Base-by-base conservation (phyloP, 2,113 vertebrate species). In the Lethenteron reissneri region DNA sequence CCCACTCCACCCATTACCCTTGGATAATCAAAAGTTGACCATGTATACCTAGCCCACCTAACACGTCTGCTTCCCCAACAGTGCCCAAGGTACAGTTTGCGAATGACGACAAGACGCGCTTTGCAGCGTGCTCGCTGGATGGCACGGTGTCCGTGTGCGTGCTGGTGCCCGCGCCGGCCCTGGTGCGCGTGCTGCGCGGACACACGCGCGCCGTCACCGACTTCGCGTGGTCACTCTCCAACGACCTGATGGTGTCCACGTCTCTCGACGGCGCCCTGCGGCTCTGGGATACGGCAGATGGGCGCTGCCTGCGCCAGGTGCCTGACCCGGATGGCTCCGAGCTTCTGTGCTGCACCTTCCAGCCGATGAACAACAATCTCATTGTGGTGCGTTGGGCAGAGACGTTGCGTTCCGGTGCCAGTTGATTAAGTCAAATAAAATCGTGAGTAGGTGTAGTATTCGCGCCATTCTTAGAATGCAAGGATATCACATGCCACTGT, bases 341-440 rank as follows among this genome's bases (percentile, higher is more conserved):
- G 73, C 79, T 95, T 74, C 85, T 95, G 8, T 95, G 90, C 83
- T 95, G 91, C 75, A 89, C 86, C 15, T 96, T 96, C 78, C 91
- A 96, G 78, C 91, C 90, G 0, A 88, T 95, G 82, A 96, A 96
- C 75, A 96, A 95, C 78, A 92, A 94, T 79, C 87, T 94, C 15
- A 92, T 90, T 1, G 90, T 94, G 87, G 91, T 94, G 74, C 80
- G 85, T 81, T 21, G 11, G 9, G 6, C 57, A 3, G 15, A 56
- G 41, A 41, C 1, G 41, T 41, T 41, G 41, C 41, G 5, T 41
- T 7, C 7, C 41, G 41, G 5, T 41, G 41, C 41, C 41, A 41
- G 41, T 41, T 7, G 41, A 41, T 41, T 7, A 41, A 41, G 41
- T 41, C 5, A 7, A 41, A 41, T 41, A 41, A 6, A 6, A 41